Conservation (phyloP, 2,797 vertebrate species). For the Adrianichthys oophorus region DNA sequence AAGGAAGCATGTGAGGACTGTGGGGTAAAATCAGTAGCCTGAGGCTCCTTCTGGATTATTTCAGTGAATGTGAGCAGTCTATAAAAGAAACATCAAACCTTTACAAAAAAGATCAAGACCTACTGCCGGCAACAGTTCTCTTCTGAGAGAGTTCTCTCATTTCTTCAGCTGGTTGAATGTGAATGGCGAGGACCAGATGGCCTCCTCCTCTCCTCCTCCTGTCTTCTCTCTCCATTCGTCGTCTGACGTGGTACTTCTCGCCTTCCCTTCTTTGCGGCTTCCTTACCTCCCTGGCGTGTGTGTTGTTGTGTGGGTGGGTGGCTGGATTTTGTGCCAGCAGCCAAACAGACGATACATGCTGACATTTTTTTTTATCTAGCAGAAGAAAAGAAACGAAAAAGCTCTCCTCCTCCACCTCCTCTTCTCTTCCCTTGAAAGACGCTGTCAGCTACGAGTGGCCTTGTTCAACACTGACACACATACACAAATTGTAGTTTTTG, state of each 20-base stretch:
- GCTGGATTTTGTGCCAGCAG: constrained; percentile 62
- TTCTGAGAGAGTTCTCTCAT: constrained; percentile 44
- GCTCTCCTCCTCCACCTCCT: constrained; percentile 24
- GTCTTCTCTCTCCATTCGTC: constrained; percentile 41
- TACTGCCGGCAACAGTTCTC: constrained; percentile 35
- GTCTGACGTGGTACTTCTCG: constrained; percentile 52
- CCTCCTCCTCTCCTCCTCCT: constrained; percentile 46
- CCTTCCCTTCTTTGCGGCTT: constrained; percentile 58
- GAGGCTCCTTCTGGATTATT: constrained; percentile 27
- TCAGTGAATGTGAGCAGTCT: constrained; percentile 31
- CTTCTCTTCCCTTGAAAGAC: constrained; percentile 49
- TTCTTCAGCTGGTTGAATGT: constrained; percentile 38
- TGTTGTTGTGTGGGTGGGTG: constrained; percentile 44
- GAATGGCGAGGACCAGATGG: constrained; percentile 73
- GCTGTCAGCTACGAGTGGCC: constrained; percentile 62
- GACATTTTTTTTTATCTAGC: constrained; percentile 69
- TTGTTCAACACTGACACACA: constrained; percentile 36
- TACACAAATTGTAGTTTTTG: constrained; percentile 11
- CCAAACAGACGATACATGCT: constrained; percentile 74
- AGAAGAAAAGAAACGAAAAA: constrained; percentile 45
- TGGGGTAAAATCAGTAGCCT: constrained; percentile 10
- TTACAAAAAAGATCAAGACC: constrained; percentile 46
- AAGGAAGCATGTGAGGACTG: constrained; percentile 9
- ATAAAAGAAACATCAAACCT: constrained; percentile 47
- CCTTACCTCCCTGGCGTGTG: constrained; percentile 55